Base-by-base conservation (phyloP, 2,113 vertebrate species). In the Osmerus mordax region DNA sequence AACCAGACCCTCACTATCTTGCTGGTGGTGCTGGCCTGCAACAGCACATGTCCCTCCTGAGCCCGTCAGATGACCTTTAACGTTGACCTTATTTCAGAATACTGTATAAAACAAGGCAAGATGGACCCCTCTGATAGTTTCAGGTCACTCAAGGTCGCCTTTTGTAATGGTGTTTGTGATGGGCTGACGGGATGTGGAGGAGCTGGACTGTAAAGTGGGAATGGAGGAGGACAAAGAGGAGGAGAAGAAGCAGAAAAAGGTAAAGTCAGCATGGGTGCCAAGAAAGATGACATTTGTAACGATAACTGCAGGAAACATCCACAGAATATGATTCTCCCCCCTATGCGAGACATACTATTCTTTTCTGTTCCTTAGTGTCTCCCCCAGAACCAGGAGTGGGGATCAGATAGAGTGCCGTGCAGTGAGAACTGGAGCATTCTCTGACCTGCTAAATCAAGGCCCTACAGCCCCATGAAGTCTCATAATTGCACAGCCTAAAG, bases 11-110 rank as follows among this genome's bases (percentile, higher is more conserved):
- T 63, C 1, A 1, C 64, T 16, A 2, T 15, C 28, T 9, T 64
- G 25, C 25, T 64, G 58, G 69, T 58, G 61, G 64, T 41, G 72
- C 72, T 82, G 77, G 9, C 83, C 82, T 81, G 70, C 51, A 81
- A 74, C 0, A 69, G 73, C 70, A 66, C 11, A 72, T 69, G 54
- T 2, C 86, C 78, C 65, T 70, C 72, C 85, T 94, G 94, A 91
- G 91, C 88, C 25, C 47, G 90, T 85, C 81, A 71, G 71, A 78
- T 71, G 53, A 66, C 69, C 74, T 79, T 70, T 18, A 70, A 67
- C 16, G 0, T 64, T 73, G 71, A 78, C 19, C 28, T 72, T 83
- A 78, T 77, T 77, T 7, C 54, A 78, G 75, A 78, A 67, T 72
- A 70, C 77, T 80, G 76, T 1, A 6, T 25, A 62, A 15, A 25